These are phyloP conservation scores for Anthoscopus minutus DNA, from an alignment of 2,113 vertebrate genomes.

Conservation along the genomic window DNA sequence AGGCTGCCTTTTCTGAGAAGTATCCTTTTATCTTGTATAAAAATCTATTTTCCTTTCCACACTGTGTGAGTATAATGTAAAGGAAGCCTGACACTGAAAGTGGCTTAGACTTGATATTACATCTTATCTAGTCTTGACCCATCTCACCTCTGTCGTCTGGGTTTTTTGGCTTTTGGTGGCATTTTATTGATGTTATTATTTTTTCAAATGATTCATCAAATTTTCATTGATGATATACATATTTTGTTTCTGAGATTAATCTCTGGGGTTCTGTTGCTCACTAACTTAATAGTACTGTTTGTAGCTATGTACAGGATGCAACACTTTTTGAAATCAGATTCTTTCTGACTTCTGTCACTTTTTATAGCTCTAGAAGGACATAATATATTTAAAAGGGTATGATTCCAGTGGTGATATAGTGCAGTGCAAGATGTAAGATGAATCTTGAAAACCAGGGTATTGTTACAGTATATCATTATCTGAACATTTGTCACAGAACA, in stretches of 20 bases:
- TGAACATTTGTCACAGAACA: slow-evolving; percentile 43
- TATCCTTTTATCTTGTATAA: not conserved
- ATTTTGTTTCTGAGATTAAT: not conserved
- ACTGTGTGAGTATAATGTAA: not conserved
- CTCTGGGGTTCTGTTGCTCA: not conserved
- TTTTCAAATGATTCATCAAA: not conserved
- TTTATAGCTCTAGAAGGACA: slow-evolving; percentile 10
- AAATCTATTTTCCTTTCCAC: not conserved
- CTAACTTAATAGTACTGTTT: not conserved
- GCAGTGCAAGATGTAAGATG: not conserved
- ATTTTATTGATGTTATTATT: not conserved
- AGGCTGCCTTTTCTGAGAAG: not conserved
- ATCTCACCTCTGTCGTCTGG: not conserved
- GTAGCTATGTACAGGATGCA: not conserved
- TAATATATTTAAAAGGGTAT: not conserved
- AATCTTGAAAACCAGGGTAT: slow-evolving; percentile 33
- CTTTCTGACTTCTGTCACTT: slow-evolving; percentile 4
- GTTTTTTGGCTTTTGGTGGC: not conserved
- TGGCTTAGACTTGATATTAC: not conserved
- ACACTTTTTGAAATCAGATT: not conserved
- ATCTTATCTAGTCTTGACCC: not conserved
- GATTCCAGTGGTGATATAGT: slow-evolving; percentile 1
- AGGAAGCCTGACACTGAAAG: not conserved
- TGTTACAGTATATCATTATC: slow-evolving; percentile 54
- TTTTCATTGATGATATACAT: not conserved